phyloP scores from a whole-genome alignment of 2,888 invertebrate species.

The Colostygia pectinataria region DNA sequence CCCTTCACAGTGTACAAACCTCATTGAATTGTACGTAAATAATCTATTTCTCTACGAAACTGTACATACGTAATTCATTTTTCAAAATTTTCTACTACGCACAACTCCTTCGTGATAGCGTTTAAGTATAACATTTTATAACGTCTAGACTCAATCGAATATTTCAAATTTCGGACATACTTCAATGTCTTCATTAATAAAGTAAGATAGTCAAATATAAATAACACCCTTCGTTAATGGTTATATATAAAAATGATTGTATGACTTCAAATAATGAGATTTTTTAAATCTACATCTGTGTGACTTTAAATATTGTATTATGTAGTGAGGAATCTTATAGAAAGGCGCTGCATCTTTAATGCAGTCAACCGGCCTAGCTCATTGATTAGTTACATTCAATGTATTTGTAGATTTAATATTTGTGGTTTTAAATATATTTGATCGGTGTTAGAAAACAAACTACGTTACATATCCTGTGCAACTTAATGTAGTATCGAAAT shows the following conservation, averaged over 20 bases:
- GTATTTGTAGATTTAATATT: slow-evolving; percentile 46
- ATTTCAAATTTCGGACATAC: slow-evolving; percentile 44
- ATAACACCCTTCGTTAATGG: slow-evolving; percentile 18
- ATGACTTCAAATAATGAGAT: slow-evolving; percentile 8
- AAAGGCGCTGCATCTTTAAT: slow-evolving; percentile 9
- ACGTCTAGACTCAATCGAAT: slow-evolving; percentile 45
- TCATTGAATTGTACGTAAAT: slow-evolving; percentile 51
- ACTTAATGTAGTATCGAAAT: slow-evolving; percentile 56
- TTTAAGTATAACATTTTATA: slow-evolving; percentile 54
- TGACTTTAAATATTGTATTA: slow-evolving; percentile 2
- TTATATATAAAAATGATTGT: slow-evolving; percentile 17
- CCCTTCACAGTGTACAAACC: slow-evolving; percentile 45
- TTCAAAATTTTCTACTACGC: slow-evolving; percentile 76
- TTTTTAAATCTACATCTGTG: slow-evolving; percentile 11
- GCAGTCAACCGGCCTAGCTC: slow-evolving; percentile 32
- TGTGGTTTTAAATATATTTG: slow-evolving; percentile 47
- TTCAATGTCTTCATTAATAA: slow-evolving; percentile 18
- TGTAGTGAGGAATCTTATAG: slow-evolving; percentile 11
- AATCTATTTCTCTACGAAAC: slow-evolving; percentile 49
- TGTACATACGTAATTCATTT: slow-evolving; percentile 63
- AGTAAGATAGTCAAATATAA: slow-evolving; percentile 25
- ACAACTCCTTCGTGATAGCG: slow-evolving; percentile 74
- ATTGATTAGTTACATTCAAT: slow-evolving; percentile 38
- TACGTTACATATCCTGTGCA: slow-evolving; percentile 72
- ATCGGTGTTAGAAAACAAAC: slow-evolving; percentile 67